Evolutionary conservation across 2,113 vertebrate genomes (phyloP).

Genomic region (Neodon shergylaensis): DNA sequence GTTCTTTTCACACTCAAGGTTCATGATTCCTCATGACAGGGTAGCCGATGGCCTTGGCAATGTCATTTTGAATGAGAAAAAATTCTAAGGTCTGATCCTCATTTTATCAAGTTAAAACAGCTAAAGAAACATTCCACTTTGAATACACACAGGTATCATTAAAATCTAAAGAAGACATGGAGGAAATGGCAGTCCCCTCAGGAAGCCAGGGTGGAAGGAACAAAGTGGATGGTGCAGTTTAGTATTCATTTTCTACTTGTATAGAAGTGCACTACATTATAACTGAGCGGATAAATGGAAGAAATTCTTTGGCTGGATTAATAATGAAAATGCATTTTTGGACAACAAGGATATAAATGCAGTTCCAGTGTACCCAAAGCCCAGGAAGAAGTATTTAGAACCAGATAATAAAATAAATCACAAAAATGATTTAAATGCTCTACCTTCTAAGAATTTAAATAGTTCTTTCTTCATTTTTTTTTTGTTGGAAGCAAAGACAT

Average conservation of each 20-base stretch:
- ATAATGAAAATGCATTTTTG: neutral
- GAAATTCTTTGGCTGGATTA: neutral
- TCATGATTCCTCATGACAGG: neutral
- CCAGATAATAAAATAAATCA: conserved; percentile 8
- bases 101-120: conserved; percentile 33
- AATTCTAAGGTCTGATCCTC: neutral
- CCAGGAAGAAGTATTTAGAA: neutral
- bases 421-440: neutral
- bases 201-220: neutral
- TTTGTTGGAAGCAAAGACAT: neutral
- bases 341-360: neutral
- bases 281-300: neutral
- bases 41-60: neutral
- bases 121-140: neutral
- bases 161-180: neutral
- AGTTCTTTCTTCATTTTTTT: neutral
- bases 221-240: neutral
- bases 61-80: neutral
- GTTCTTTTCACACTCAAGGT: neutral
- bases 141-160: neutral
- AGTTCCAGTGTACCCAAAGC: neutral
- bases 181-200: neutral
- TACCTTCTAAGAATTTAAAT: neutral
- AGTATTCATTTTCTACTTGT: neutral
- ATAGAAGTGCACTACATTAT: neutral